Evolutionary conservation across 2,113 vertebrate genomes (phyloP).

Genomic region (Equus quagga): DNA sequence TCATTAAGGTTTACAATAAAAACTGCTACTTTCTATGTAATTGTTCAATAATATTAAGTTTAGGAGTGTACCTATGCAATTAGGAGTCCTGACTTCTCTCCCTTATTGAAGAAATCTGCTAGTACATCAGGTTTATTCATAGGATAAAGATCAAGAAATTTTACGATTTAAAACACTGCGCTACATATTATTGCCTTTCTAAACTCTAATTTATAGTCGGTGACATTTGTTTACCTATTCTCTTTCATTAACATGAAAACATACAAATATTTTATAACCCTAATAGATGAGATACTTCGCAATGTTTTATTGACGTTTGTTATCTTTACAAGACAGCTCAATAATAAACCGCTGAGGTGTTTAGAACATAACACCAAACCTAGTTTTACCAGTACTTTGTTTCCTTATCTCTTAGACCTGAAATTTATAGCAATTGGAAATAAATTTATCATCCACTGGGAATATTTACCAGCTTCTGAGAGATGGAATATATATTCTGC

Average conservation of each 20-base stretch:
- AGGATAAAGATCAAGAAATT: slow-evolving; percentile 1
- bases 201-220: slow-evolving; percentile 31
- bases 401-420: slow-evolving; percentile 52
- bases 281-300: slow-evolving; percentile 58
- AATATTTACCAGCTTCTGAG: background rate
- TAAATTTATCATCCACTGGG: background rate
- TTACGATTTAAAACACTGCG: slow-evolving; percentile 37
- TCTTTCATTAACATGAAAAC: slow-evolving; percentile 73
- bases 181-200: background rate
- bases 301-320: slow-evolving; percentile 64
- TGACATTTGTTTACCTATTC: slow-evolving; percentile 66
- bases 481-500: slow-evolving; percentile 43
- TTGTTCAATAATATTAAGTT: slow-evolving; percentile 57
- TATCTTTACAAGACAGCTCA: slow-evolving; percentile 69
- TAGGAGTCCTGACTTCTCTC: background rate
- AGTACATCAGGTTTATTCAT: background rate
- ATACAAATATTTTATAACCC: slow-evolving; percentile 46
- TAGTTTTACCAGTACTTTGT: background rate
- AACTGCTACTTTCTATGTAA: slow-evolving; percentile 61
- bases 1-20: slow-evolving; percentile 73
- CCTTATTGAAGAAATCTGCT: background rate
- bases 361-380: slow-evolving; percentile 42
- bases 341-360: slow-evolving; percentile 60
- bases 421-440: slow-evolving; percentile 68
- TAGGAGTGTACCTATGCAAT: slow-evolving; percentile 55